Percentiles rank a stretch among this genome's conserved stretches.
Evolutionary conservation across 2,888 invertebrate species (phyloP).

Genomic region (Hetaerina titia): DNA sequence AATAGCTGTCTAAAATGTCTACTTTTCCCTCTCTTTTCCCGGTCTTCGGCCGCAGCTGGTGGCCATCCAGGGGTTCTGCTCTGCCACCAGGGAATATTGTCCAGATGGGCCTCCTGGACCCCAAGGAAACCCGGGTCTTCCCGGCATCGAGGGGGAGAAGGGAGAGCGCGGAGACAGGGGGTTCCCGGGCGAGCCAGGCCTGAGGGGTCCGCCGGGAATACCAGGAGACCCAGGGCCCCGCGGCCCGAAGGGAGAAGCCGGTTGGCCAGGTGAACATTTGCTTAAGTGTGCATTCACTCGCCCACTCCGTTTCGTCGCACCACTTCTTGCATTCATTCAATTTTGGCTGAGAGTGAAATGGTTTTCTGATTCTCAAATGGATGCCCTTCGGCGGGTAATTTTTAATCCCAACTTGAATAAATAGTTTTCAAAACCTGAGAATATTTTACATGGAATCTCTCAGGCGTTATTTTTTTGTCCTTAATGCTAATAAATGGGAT

Average conservation of each 20-base stretch:
- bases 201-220: conserved; percentile 81
- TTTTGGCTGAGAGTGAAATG: too few relatives aligned
- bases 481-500: too few relatives aligned
- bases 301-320: background rate
- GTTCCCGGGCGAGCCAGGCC: conserved; percentile 75
- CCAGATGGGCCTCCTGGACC: conserved; percentile 84
- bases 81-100: conserved; percentile 90
- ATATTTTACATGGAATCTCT: too few relatives aligned
- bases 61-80: conserved; percentile 91
- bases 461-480: too few relatives aligned
- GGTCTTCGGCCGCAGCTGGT: conserved; percentile 82
- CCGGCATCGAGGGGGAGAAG: conserved; percentile 74
- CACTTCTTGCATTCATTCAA: background rate
- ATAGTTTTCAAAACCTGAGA: too few relatives aligned
- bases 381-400: too few relatives aligned
- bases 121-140: conserved; percentile 81
- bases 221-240: conserved; percentile 85
- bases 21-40: background rate
- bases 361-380: too few relatives aligned
- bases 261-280: conserved; percentile 74
- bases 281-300: background rate
- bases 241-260: conserved; percentile 85
- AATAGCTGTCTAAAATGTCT: background rate
- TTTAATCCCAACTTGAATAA: too few relatives aligned
- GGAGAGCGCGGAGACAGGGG: conserved; percentile 76